Percentiles rank a stretch among this genome's conserved stretches.
phyloP scores from a whole-genome alignment of 2,113 vertebrate genomes.

The Pygoscelis adeliae region DNA sequence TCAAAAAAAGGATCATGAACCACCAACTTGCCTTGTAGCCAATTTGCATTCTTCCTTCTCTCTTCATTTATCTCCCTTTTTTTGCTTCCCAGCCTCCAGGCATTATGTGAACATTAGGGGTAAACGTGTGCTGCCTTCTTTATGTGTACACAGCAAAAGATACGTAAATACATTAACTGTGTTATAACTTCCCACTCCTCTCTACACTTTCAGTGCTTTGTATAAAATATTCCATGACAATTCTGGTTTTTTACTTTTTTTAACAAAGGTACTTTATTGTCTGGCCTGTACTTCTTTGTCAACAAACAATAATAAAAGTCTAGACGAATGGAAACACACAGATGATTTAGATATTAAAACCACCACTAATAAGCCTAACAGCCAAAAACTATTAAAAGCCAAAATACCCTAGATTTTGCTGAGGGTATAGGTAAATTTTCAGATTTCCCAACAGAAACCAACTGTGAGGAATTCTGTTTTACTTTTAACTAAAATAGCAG shows the following conservation, averaged over 20 bases:
- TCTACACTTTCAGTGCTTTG: not conserved
- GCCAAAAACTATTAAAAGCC: not conserved
- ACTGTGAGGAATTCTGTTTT: not conserved
- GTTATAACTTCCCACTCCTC: not conserved
- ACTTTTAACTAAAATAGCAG: not conserved
- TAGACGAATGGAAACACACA: not conserved
- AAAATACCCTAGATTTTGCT: not conserved
- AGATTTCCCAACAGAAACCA: not conserved
- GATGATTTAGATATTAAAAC: not conserved
- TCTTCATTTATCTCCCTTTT: conserved; percentile 8
- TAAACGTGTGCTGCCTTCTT: not conserved
- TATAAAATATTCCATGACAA: not conserved
- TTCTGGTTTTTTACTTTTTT: not conserved
- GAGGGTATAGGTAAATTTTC: not conserved
- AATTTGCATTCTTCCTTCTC: conserved; percentile 40
- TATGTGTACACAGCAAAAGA: not conserved
- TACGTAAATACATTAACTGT: not conserved
- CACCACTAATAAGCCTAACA: not conserved
- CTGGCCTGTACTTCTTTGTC: not conserved
- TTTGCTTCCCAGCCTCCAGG: conserved; percentile 23
- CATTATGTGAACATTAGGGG: not conserved
- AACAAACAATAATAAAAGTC: not conserved
- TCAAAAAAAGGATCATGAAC: conserved; percentile 42
- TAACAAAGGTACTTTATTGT: not conserved
- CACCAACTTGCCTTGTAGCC: conserved; percentile 26